Evolutionary conservation across 1,140 invertebrate species (phyloP), one percentile per base, ranked within the genome.

Genomic region (Charaxes varanes): DNA sequence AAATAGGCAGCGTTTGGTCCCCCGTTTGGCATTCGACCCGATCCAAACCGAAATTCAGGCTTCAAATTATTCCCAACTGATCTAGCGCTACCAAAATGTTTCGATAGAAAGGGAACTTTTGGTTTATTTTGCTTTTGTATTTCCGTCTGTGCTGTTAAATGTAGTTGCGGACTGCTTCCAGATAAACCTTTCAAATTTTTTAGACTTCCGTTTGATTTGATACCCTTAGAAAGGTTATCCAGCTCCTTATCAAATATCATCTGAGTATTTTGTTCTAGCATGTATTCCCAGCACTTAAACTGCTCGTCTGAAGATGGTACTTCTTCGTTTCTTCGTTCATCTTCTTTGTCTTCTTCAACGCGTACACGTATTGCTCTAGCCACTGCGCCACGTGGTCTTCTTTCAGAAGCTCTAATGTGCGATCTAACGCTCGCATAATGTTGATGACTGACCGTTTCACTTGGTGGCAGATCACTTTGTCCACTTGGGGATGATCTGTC

Each of bases 281-380:
- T 95, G 59, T 95, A 96, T 55, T 96, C 94, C 94, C 94, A 96
- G 58, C 93, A 95, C 51, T 94, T 92, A 60, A 94, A 94, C 64
- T 95, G 93, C 63, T 96, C 94, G 53, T 95, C 94, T 2, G 91
- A 93, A 13, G 62, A 65, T 0, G 64, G 48, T 12, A 58, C 8
- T 16, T 78, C 77, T 16, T 81, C 79, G 6, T 50, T 57, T 43
- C 71, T 91, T 79, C 88, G 88, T 36, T 89, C 87, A 27, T 88
- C 88, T 56, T 88, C 88, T 52, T 86, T 84, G 21, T 88, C 86
- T 61, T 89, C 88, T 58, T 90, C 89, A 10, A 86, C 85, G 48
- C 87, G 57, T 40, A 83, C 59, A 34, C 85, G 68, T 16, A 87
- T 85, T 6, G 88, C 88, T 56, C 86, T 74, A 3, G 87, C 88